Conservation (phyloP, 1,140 invertebrate genomes). For the Melipona quadrifasciata region DNA sequence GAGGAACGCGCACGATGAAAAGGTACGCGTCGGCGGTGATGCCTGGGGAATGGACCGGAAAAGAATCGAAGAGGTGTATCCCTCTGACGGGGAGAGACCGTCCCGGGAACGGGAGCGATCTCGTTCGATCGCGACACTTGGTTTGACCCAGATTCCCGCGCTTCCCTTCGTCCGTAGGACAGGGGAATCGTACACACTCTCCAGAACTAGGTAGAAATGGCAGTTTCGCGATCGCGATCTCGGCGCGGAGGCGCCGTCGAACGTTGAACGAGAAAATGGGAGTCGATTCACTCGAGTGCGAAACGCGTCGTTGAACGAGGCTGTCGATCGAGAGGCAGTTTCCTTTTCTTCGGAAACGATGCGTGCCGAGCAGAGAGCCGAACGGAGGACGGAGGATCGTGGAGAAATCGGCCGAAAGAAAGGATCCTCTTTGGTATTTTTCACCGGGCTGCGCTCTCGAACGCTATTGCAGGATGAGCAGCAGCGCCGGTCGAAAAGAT, state of each 20-base stretch:
- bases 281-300: slow-evolving; percentile 28
- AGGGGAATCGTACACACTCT: not conserved
- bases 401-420: not conserved
- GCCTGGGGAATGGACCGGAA: slow-evolving; percentile 47
- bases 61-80: slow-evolving; percentile 42
- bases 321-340: slow-evolving; percentile 39
- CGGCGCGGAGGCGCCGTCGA: not conserved
- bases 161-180: not conserved
- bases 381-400: not conserved
- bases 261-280: not conserved
- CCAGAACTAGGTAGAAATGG: not conserved
- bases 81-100: not conserved
- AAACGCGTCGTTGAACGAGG: slow-evolving; percentile 58
- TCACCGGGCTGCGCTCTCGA: not conserved
- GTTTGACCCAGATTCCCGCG: slow-evolving; percentile 21
- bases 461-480: slow-evolving; percentile 25
- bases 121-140: slow-evolving; percentile 10
- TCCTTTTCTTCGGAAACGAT: slow-evolving; percentile 27
- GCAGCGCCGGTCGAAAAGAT: slow-evolving; percentile 20
- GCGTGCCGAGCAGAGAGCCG: not conserved
- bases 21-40: slow-evolving; percentile 1
- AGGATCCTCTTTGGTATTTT: slow-evolving; percentile 15
- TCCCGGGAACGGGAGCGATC: not conserved
- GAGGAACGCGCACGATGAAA: slow-evolving; percentile 31
- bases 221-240: not conserved